These are phyloP conservation scores for Andrena flavipes DNA, from an alignment of 2,888 invertebrate genomes.

Conservation along the genomic window DNA sequence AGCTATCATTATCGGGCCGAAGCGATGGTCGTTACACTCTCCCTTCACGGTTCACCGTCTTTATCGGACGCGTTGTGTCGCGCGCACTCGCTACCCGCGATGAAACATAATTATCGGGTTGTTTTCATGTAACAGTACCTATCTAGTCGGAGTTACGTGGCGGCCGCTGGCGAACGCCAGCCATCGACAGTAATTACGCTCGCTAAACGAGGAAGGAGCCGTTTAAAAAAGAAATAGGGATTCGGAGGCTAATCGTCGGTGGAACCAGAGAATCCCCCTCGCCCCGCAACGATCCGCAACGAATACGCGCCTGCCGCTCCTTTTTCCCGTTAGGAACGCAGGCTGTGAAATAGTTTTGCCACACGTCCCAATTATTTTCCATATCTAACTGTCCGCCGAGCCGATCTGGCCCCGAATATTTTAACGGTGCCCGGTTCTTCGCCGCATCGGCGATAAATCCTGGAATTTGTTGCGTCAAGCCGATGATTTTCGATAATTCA, in stretches of 20 bases:
- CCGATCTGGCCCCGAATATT: neutral
- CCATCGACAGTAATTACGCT: constrained; percentile 35
- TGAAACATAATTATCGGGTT: constrained; percentile 44
- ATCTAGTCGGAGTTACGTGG: constrained; percentile 50
- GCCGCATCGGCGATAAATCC: neutral
- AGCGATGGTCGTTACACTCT: constrained; percentile 35
- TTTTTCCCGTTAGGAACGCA: constrained; percentile 37
- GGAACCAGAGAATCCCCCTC: constrained; percentile 17
- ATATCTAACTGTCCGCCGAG: constrained; percentile 6
- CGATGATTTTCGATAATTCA: neutral
- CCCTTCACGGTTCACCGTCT: constrained; percentile 10
- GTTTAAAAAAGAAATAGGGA: constrained; percentile 46
- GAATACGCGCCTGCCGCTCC: neutral
- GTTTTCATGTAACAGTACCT: constrained; percentile 47
- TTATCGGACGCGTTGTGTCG: constrained; percentile 16
- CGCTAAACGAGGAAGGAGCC: constrained; percentile 42
- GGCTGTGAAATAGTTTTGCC: constrained; percentile 44
- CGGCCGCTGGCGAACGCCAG: constrained; percentile 21
- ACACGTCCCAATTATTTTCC: constrained; percentile 27
- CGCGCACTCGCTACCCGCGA: constrained; percentile 25
- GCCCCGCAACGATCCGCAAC: constrained; percentile 6
- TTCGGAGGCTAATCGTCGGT: constrained; percentile 43
- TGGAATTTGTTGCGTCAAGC: neutral
- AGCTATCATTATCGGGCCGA: constrained; percentile 35
- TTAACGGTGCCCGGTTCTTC: constrained; percentile 15